Conservation (phyloP, 2,113 vertebrate genomes). For the Morphnarchus princeps region DNA sequence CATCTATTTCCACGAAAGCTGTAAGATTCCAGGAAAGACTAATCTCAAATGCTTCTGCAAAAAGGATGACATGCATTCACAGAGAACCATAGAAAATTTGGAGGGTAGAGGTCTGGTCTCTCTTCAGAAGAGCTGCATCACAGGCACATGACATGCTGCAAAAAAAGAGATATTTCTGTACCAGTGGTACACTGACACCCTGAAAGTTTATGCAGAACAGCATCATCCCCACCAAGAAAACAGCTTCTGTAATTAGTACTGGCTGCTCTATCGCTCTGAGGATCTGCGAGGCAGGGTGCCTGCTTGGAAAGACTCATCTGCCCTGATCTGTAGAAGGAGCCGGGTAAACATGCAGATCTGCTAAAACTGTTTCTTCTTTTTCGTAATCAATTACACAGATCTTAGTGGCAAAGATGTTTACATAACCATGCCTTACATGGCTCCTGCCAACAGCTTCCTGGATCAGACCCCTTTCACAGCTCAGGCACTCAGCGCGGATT, state of each 20-base stretch:
- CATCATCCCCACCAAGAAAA: not conserved
- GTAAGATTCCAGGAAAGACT: not conserved
- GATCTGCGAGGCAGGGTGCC: not conserved
- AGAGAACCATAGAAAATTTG: not conserved
- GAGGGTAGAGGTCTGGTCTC: not conserved
- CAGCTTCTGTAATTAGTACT: not conserved
- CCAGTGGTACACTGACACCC: not conserved
- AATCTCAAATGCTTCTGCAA: not conserved
- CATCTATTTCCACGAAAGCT: not conserved
- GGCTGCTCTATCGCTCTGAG: not conserved
- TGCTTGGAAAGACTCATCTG: not conserved
- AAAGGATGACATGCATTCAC: not conserved
- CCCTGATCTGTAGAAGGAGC: not conserved
- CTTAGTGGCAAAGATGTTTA: conserved; percentile 27
- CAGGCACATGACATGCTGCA: not conserved
- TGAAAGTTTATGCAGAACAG: not conserved
- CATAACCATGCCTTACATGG: not conserved
- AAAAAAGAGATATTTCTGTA: not conserved
- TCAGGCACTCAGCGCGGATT: not conserved
- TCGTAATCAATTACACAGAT: not conserved
- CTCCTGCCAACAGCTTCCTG: not conserved
- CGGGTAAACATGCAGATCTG: not conserved
- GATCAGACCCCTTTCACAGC: not conserved
- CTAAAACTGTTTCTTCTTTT: not conserved
- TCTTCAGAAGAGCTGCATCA: not conserved